A percentile compares a stretch with the other conserved stretches of the same genome.
Conservation (phyloP, 2,113 vertebrate genomes). For the Narcine bancroftii region DNA sequence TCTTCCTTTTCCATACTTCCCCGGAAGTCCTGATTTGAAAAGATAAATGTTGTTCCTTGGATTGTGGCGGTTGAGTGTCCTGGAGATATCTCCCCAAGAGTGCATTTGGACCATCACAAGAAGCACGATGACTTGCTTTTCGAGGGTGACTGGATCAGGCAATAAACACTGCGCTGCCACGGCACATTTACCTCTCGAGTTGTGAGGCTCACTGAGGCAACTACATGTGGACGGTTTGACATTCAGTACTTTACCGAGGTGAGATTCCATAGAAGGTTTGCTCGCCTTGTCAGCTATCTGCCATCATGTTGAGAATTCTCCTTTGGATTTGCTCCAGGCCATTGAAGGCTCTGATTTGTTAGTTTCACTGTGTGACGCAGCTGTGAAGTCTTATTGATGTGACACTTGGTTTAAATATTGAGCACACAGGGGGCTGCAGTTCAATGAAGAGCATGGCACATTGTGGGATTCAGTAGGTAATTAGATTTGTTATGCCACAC, state of each 20-base stretch:
- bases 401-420: conserved; percentile 23
- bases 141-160: too few relatives aligned
- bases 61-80: too few relatives aligned
- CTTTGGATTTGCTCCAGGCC: neutral
- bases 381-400: neutral
- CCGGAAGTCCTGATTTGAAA: too few relatives aligned
- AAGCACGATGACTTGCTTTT: too few relatives aligned
- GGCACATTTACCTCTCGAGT: too few relatives aligned
- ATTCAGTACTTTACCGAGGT: neutral
- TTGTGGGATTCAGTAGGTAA: neutral
- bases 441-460: neutral
- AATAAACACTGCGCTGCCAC: too few relatives aligned
- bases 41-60: too few relatives aligned
- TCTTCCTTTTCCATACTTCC: too few relatives aligned
- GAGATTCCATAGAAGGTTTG: neutral
- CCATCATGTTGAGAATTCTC: neutral
- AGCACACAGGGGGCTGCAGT: neutral
- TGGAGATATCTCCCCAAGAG: too few relatives aligned
- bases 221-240: neutral
- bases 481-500: conserved; percentile 4
- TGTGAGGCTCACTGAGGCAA: neutral
- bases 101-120: too few relatives aligned
- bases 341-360: conserved; percentile 2
- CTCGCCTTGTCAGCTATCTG: neutral
- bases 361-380: neutral